Evolutionary conservation across 2,797 vertebrate species (phyloP), one percentile per base, ranked within the genome.

Genomic region (Taeniopygia guttata): DNA sequence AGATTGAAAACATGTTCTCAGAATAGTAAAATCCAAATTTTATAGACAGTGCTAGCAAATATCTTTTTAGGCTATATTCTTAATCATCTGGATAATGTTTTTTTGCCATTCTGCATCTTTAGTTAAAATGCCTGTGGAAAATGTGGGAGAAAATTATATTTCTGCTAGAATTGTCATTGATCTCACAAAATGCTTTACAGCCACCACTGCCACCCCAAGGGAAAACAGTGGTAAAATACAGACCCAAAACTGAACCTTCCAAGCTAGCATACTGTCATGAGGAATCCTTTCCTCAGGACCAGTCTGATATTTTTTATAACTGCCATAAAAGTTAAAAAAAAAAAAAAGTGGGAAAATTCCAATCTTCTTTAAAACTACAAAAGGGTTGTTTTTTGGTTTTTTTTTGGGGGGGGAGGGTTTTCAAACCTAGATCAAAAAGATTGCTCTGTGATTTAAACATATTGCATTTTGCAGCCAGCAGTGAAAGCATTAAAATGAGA

Each of bases 111-210:
- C 38, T 40, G n/a, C n/a, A 56, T 77, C 51, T 85, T 81, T 59
- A 91, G 51, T 70, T 91, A 48, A 80, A 90, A 92, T 78, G 75
- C 48, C 68, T 90, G 81, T 74, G 89, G 67, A 92, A 91, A 87
- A 86, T 30, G 48, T 83, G 70, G 46, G 32, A 93, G 42, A 68
- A 67, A 92, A 90, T 83, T 5, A 32, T 29, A 30, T 72, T 89
- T 93, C 67, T 84, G 52, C 55, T 94, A 58, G 34, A 89, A 84
- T 38, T 10, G 43, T 69, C 82, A 69, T 59, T 59, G 84, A 80
- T 87, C 81, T 93, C 86, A 89, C 45, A 83, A 70, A 92, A 92
- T 64, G 43, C 46, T 85, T 92, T 70, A 85, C 20, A 80, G 64
- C 56, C 11, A 36, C 62, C 38, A 42, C 38, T 0, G 1, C 36